These are phyloP conservation scores for Tympanuchus pallidicinctus DNA, from an alignment of 2,113 vertebrate species.

Conservation along the genomic window DNA sequence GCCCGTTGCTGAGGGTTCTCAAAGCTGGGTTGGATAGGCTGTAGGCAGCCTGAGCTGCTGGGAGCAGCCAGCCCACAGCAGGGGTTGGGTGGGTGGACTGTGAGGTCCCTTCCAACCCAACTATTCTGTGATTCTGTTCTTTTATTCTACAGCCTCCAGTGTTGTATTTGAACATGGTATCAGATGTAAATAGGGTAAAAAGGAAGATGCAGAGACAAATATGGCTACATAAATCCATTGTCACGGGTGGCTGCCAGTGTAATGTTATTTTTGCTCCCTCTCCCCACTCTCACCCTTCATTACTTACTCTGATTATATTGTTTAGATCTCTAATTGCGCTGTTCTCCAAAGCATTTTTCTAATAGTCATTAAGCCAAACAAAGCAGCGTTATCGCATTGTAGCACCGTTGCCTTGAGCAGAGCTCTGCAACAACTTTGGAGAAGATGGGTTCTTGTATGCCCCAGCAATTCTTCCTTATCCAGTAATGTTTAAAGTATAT, in stretches of 20 bases:
- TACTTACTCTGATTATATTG: neutral
- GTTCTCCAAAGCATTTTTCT: neutral
- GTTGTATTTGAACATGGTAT: neutral
- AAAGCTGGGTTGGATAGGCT: neutral
- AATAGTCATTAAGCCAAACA: slow-evolving; percentile 2
- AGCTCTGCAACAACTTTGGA: neutral
- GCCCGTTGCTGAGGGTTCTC: too few relatives aligned
- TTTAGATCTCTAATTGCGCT: neutral
- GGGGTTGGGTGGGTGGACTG: neutral
- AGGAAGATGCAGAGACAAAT: neutral
- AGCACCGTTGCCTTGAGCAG: neutral
- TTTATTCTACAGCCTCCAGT: neutral
- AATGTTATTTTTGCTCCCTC: neutral
- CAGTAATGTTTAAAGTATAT: slow-evolving; percentile 2
- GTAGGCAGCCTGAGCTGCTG: neutral
- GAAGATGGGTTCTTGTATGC: neutral
- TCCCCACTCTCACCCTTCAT: neutral
- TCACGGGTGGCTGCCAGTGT: neutral
- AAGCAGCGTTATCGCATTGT: neutral
- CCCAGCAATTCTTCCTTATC: neutral
- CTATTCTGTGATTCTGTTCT: neutral
- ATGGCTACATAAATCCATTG: neutral
- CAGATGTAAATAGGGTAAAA: rapidly evolving
- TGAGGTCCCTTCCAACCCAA: neutral
- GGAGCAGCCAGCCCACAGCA: neutral